Evolutionary conservation across 2,888 invertebrate genomes (phyloP), one percentile per base, ranked within the genome.

Genomic region (Pyrrhia umbra): DNA sequence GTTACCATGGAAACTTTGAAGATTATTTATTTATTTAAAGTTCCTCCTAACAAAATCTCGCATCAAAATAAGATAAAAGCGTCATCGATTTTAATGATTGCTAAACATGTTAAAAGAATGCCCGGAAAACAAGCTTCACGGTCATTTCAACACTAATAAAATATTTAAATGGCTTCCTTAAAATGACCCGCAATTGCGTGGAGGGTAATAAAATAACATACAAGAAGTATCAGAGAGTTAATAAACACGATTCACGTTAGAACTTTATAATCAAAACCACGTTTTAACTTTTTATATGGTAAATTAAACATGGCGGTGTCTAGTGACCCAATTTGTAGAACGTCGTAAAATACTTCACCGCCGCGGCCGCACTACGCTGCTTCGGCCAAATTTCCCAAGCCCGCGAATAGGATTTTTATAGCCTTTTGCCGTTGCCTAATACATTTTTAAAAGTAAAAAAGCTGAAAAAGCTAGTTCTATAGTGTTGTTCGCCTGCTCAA

Each of bases 351-450:
- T 76, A 81, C 66, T 63, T 56, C 63, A 64, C 42, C 16, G 68
- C 69, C 64, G 16, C 70, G 55, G 45, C 63, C 62, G 39, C 27
- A 52, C 55, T 46, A 51, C 39, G 59, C 59, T 42, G 71, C 73
- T 61, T 56, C 61, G 56, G 60, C 74, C 68, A 80, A 83, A 81
- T 82, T 80, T 82, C 67, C 72, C 76, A 42, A 80, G 75, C 66
- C 68, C 74, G 72, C 75, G 70, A 85, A 83, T 80, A 68, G 71
- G 67, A 75, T 66, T 85, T 85, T 85, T 85, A 86, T 82, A 69
- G 75, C 72, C 60, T 70, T 71, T n/a, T 79, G 71, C 69, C 74
- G 79, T 78, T 72, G 69, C 67, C 63, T 77, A 80, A 80, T 79
- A 82, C 61, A 70, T 67, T 67, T 77, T 68, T 73, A 49, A 62